Evolutionary conservation across 1,140 invertebrate genomes (phyloP).

Genomic region (Ostrea edulis): DNA sequence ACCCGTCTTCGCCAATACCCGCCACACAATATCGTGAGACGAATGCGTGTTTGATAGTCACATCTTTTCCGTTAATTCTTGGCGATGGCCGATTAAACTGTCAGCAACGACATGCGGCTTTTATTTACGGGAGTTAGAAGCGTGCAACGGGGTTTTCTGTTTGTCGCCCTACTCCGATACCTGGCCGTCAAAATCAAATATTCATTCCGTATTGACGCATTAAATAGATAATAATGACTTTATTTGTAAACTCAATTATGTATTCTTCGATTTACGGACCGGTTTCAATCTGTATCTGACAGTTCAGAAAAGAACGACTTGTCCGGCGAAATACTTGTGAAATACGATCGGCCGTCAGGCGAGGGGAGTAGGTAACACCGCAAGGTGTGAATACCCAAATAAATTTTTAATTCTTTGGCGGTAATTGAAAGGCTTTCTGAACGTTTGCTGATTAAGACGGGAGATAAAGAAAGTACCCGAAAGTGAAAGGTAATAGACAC

Average conservation of each 20-base stretch:
- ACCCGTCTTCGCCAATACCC: neutral
- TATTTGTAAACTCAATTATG: slow-evolving; percentile 39
- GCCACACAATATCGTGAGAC: slow-evolving; percentile 20
- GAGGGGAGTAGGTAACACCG: slow-evolving; percentile 4
- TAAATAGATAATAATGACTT: slow-evolving; percentile 38
- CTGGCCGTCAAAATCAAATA: slow-evolving; percentile 20
- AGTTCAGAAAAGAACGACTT: slow-evolving; percentile 14
- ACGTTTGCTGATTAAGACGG: neutral
- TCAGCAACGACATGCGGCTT: neutral
- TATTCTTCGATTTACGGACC: slow-evolving; percentile 23
- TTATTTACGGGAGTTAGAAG: slow-evolving; percentile 25
- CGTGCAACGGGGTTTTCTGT: slow-evolving; percentile 19
- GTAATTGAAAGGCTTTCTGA: slow-evolving; percentile 11
- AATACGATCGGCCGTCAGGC: slow-evolving; percentile 28
- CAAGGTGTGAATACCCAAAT: slow-evolving; percentile 11
- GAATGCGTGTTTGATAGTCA: slow-evolving; percentile 18
- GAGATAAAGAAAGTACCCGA: slow-evolving; percentile 6
- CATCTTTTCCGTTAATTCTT: slow-evolving; percentile 29
- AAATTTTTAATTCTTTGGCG: slow-evolving; percentile 33
- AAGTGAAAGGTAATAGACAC: slow-evolving; percentile 1
- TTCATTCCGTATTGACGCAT: slow-evolving; percentile 28
- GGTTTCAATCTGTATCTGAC: slow-evolving; percentile 18
- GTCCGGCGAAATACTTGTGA: slow-evolving; percentile 25
- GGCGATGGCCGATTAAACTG: slow-evolving; percentile 19
- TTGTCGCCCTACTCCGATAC: slow-evolving; percentile 4